Conservation (phyloP, 2,113 vertebrate genomes). For the Engystomops pustulosus region DNA sequence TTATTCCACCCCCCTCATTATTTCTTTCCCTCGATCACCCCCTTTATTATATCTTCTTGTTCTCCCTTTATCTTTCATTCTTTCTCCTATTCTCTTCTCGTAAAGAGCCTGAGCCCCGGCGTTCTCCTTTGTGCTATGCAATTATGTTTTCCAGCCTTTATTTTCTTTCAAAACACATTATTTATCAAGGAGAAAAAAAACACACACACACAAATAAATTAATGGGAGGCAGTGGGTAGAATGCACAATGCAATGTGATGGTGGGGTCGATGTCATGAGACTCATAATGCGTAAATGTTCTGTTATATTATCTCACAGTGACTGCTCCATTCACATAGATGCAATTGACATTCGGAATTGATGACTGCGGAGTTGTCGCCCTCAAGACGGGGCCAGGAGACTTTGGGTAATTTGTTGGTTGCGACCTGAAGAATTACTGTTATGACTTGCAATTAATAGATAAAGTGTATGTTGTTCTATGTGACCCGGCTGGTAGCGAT, state of each 20-base stretch:
- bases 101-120: constrained; percentile 19
- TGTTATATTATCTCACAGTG: constrained; percentile 25
- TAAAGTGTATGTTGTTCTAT: background rate
- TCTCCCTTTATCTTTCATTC: constrained; percentile 18
- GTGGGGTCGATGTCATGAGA: constrained; percentile 36
- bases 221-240: constrained; percentile 15
- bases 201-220: constrained; percentile 13
- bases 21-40: constrained; percentile 32
- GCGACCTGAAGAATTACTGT: background rate
- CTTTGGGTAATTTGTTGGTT: constrained; percentile 4
- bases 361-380: background rate
- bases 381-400: background rate
- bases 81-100: constrained; percentile 20
- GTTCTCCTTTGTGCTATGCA: constrained; percentile 35
- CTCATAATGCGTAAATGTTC: constrained; percentile 33
- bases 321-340: constrained; percentile 35
- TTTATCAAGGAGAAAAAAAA: constrained; percentile 12
- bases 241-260: background rate
- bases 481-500: background rate
- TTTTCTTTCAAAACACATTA: constrained; percentile 41
- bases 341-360: constrained; percentile 44
- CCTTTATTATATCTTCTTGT: background rate
- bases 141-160: constrained; percentile 27
- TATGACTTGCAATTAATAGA: constrained; percentile 16
- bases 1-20: constrained; percentile 33